Evolutionary conservation across 1,140 invertebrate genomes (phyloP), one percentile per base, ranked within the genome.

Genomic region (Pogonomyrmex californicus): DNA sequence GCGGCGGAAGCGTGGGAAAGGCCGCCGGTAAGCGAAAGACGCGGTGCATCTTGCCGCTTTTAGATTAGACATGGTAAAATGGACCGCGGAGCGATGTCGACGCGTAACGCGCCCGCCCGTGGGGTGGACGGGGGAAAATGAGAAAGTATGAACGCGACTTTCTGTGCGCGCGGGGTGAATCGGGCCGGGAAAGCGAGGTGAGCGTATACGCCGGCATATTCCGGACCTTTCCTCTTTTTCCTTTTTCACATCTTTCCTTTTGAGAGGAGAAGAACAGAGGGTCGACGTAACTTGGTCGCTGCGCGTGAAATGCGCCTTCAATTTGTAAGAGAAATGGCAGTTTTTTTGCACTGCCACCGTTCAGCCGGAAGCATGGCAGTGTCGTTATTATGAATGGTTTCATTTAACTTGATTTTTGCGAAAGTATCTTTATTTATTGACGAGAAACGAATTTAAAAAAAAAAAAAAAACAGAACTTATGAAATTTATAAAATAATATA

Each of bases 131-230:
- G 41, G 30, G 23, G 23, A 17, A 87, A 87, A 87, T 85, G 86
- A 85, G 86, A 63, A 85, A 87, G 86, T 87, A 75, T 68, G 73
- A 85, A 87, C 56, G 76, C 63, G 33, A 23, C 17, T n/a, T 12
- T 60, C 38, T 33, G n/a, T 1, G 17, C 38, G 47, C 9, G 14
- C 33, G n/a, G 17, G 23, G 58, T 41, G 38, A 44, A 4, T 17
- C n/a, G 63, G 23, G 23, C 23, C 23, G 23, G 23, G 23, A 23
- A 65, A 44, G 33, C 44, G 65, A 71, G 23, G 47, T 17, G 12
- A 47, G 44, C 14, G 5, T 71, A n/a, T n/a, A 54, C 12, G 63
- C 14, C 23, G 51, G 62, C 77, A 2, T 66, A 51, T 30, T 51
- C 36, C 47, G 77, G 17, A 41, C n/a, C 63, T 23, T 58, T 23